These are phyloP conservation scores for Lycaon pictus DNA, from an alignment of 2,113 vertebrate genomes.

Conservation along the genomic window DNA sequence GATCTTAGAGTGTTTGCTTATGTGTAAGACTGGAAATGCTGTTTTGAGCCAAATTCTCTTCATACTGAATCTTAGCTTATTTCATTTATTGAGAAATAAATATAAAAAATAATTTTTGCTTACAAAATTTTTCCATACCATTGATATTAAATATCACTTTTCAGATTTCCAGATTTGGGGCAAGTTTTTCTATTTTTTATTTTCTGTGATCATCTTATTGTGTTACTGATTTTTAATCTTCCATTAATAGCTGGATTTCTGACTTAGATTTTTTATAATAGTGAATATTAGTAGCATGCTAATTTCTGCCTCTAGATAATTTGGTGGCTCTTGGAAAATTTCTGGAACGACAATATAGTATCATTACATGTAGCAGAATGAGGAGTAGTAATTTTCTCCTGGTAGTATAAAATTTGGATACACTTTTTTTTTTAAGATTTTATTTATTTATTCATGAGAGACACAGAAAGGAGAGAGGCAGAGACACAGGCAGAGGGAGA, in stretches of 20 bases:
- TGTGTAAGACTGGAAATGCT: background rate
- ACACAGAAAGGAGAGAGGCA: too few relatives aligned
- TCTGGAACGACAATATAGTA: background rate
- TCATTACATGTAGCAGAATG: background rate
- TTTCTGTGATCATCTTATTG: background rate
- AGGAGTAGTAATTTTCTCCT: background rate
- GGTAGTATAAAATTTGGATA: background rate
- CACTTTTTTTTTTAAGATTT: too few relatives aligned
- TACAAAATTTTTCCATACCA: background rate
- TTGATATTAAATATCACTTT: background rate
- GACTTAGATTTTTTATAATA: background rate
- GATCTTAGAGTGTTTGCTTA: background rate
- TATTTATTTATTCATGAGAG: too few relatives aligned
- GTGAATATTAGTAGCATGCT: background rate
- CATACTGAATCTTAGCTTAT: background rate
- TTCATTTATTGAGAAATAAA: background rate
- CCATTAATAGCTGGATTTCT: background rate
- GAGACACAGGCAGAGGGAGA: too few relatives aligned
- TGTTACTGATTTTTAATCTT: background rate
- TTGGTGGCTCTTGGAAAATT: background rate
- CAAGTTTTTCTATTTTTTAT: background rate
- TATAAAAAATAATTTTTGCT: background rate
- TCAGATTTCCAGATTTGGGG: background rate
- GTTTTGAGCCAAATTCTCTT: background rate
- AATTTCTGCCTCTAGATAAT: background rate